Evolutionary conservation across 2,113 vertebrate genomes (phyloP), one percentile per base, ranked within the genome.

Genomic region (Grallaria varia): DNA sequence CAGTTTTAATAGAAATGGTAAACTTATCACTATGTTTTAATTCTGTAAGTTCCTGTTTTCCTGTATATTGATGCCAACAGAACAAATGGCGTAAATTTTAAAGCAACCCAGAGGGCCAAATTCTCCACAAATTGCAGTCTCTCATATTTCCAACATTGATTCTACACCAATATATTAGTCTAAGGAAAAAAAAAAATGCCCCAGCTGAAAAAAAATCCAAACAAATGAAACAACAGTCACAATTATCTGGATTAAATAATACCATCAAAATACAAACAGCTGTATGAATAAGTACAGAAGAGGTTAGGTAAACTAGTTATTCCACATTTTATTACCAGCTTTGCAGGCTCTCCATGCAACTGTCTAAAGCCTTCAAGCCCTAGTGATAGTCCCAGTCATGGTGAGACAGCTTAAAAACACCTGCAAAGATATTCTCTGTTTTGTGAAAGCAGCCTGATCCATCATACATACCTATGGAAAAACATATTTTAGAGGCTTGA

Each of bases 201-300:
- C 47, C 50, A 73, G 50, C 13, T 4, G 2, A 55, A 86, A 86
- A 74, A 77, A 64, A 20, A 0, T 4, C 20, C 40, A 56, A 52
- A 76, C n/a, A 28, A 88, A 84, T 24, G 5, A 60, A 44, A 62
- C 25, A 69, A 72, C 0, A 45, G 27, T 27, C 49, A 73, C n/a
- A 56, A 76, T 60, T 68, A 92, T 33, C 75, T 55, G 18, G 37
- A 80, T 75, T 88, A 85, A 87, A 85, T 30, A 74, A 53, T 6
- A 9, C 23, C 28, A 87, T 77, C 64, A 87, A 83, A 93, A 93
- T 42, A 95, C n/a, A 88, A 53, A 28, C 20, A 45, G 31, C 23
- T 78, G 7, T 53, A 45, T 24, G 14, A 88, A 8, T 42, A 77
- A 60, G 16, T 19, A 92, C 35, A 75, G 55, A 45, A 89, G 18